Evolutionary conservation across 2,113 vertebrate species (phyloP).

Genomic region (Apteryx owenii): DNA sequence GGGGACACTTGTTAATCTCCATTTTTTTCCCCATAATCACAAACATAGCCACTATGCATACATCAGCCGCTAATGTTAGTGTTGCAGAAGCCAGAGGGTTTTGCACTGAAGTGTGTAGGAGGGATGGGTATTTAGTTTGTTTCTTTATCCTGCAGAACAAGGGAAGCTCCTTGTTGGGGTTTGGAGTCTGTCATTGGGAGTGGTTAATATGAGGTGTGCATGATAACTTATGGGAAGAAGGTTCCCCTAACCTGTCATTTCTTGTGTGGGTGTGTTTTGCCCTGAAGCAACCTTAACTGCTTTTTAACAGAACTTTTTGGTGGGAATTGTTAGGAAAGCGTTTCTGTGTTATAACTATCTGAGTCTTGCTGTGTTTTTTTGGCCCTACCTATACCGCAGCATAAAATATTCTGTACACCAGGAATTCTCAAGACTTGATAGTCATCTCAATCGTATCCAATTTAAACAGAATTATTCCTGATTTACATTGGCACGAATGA

Average conservation of each 20-base stretch:
- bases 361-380: neutral
- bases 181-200: slow-evolving; percentile 51
- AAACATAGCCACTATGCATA: neutral
- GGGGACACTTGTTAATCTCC: neutral
- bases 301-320: slow-evolving; percentile 59
- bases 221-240: slow-evolving; percentile 24
- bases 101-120: neutral
- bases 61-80: neutral
- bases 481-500: slow-evolving; percentile 42
- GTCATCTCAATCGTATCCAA: slow-evolving; percentile 29
- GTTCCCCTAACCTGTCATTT: slow-evolving; percentile 63
- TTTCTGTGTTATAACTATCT: slow-evolving; percentile 36
- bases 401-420: slow-evolving; percentile 51
- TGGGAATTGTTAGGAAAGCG: slow-evolving; percentile 64
- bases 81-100: neutral
- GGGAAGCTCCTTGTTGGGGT: slow-evolving; percentile 35
- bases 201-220: slow-evolving; percentile 12
- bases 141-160: slow-evolving; percentile 21
- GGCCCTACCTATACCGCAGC: neutral
- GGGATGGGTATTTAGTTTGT: neutral
- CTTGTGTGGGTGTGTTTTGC: slow-evolving; percentile 68
- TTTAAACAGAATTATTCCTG: slow-evolving; percentile 47
- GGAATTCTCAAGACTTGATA: slow-evolving; percentile 57
- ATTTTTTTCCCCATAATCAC: neutral
- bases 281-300: slow-evolving; percentile 64